Percentiles rank a stretch among this genome's conserved stretches.
Conservation (phyloP, 23 tunicate genomes). For the Halocynthia roretzi region DNA sequence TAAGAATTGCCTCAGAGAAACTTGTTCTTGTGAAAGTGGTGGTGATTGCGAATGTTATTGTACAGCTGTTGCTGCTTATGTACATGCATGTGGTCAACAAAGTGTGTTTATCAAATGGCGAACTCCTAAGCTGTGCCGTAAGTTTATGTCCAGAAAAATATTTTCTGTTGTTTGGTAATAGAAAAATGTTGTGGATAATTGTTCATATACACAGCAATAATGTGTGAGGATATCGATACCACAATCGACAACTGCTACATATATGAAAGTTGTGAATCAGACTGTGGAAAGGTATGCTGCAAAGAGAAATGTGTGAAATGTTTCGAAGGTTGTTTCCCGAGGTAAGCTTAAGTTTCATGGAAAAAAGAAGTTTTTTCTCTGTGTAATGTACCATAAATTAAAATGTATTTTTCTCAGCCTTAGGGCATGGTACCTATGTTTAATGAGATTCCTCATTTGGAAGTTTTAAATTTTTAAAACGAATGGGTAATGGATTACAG, state of each 20-base stretch:
- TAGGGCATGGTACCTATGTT: too few relatives aligned
- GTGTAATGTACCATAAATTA: too few relatives aligned
- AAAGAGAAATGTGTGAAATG: not conserved
- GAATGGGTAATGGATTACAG: not conserved
- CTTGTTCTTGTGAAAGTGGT: slow-evolving; percentile 30
- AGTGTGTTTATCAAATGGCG: slow-evolving; percentile 59
- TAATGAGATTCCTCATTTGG: too few relatives aligned
- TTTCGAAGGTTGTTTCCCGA: slow-evolving; percentile 7
- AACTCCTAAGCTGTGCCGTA: slow-evolving; percentile 41
- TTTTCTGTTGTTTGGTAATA: not conserved
- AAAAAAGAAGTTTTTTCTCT: too few relatives aligned
- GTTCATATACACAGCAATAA: not conserved
- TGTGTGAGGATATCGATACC: slow-evolving; percentile 2
- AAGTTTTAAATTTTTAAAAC: too few relatives aligned
- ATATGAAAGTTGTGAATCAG: slow-evolving; percentile 1
- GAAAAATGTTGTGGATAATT: not conserved
- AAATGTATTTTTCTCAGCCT: too few relatives aligned
- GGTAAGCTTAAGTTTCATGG: not conserved
- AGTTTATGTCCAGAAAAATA: slow-evolving; percentile 1
- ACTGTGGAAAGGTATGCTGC: slow-evolving; percentile 7
- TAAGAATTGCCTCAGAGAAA: slow-evolving; percentile 26
- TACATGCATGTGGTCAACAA: slow-evolving; percentile 40
- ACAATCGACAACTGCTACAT: not conserved
- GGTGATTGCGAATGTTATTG: slow-evolving; percentile 36
- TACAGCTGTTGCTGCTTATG: slow-evolving; percentile 39